Base-by-base conservation (phyloP, 1,140 invertebrate species). In the Venturia canescens region DNA sequence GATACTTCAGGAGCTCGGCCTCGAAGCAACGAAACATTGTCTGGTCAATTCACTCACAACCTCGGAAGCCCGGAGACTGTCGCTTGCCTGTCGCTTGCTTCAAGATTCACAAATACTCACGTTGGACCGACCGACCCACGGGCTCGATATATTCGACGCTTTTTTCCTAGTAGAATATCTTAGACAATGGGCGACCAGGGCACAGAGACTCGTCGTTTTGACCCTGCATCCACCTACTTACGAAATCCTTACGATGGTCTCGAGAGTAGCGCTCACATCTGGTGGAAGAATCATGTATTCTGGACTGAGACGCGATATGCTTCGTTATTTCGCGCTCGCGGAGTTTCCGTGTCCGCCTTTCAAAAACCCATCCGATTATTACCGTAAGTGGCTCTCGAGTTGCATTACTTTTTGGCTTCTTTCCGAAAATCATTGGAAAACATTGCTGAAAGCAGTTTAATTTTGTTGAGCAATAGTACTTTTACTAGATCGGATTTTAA, bases 281-380 rank as follows among this genome's bases (percentile, higher is more conserved):
- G 96, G 96, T 0, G 97, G 97, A 23, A 93, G 97, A 78, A 95
- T 97, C 5, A 96, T 99, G 94, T 99, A 97, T 88, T 97, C 96
- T 84, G 98, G 98, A 18, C 94, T 95, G 80, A 93, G 97, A 84
- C 93, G 96, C 83, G 96, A 98, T 88, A 96, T 99, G 95, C 94
- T 98, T 85, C 95, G 96, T 82, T 98, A 99, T 92, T 99, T 99
- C 91, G 96, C 97, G 1, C 95, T 97, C 66, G 96, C 98, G 26
- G 97, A 98, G 83, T 99, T 98, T 92, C 97, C 98, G 0, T 99
- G 98, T 92, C 98, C 98, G 16, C 95, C 97, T 0, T 98, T 97
- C 88, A 99, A 99, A 91, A 99, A 99, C 90, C 98, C 98, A 67
- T 98, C 97, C 0, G 98, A 99, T 92, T 99, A 99, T 89, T 99